These are phyloP conservation scores for Lycodopsis pacificus DNA, from an alignment of 2,797 vertebrate genomes.

Conservation along the genomic window DNA sequence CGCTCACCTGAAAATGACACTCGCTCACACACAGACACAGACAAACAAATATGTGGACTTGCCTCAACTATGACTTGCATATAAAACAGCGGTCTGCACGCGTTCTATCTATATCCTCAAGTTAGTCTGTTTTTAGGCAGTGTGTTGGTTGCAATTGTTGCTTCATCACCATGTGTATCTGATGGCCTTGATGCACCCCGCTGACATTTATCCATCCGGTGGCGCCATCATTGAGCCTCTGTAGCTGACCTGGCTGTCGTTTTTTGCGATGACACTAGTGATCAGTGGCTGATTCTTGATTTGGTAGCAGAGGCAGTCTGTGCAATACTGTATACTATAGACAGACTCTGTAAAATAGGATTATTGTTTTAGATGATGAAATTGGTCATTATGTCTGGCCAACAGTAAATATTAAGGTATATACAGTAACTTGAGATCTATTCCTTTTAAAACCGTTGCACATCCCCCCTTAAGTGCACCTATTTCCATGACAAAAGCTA, in stretches of 20 bases:
- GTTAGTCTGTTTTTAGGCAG: not conserved
- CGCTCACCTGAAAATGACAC: not conserved
- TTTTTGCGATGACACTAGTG: constrained; percentile 15
- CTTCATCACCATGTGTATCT: constrained; percentile 6
- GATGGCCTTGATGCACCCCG: constrained; percentile 13
- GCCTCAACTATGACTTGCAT: not conserved
- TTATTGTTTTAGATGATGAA: not conserved
- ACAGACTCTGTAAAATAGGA: not conserved
- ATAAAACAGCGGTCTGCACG: not conserved
- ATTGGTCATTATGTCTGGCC: not conserved
- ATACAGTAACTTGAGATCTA: not conserved
- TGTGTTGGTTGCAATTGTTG: not conserved
- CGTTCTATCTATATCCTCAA: not conserved
- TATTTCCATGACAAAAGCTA: constrained; percentile 1
- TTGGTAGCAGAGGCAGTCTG: constrained; percentile 9
- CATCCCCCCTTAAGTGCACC: not conserved
- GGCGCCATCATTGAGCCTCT: constrained; percentile 17
- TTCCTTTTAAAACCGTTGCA: not conserved
- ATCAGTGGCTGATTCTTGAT: constrained; percentile 45
- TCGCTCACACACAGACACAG: not conserved
- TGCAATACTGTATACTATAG: constrained; percentile 1
- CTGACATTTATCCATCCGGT: constrained; percentile 23
- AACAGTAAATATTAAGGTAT: not conserved
- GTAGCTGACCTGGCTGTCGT: constrained; percentile 22
- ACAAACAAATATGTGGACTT: not conserved